Evolutionary conservation across 1,140 invertebrate genomes (phyloP), one percentile per base, ranked within the genome.

Genomic region (Coelopa frigida): DNA sequence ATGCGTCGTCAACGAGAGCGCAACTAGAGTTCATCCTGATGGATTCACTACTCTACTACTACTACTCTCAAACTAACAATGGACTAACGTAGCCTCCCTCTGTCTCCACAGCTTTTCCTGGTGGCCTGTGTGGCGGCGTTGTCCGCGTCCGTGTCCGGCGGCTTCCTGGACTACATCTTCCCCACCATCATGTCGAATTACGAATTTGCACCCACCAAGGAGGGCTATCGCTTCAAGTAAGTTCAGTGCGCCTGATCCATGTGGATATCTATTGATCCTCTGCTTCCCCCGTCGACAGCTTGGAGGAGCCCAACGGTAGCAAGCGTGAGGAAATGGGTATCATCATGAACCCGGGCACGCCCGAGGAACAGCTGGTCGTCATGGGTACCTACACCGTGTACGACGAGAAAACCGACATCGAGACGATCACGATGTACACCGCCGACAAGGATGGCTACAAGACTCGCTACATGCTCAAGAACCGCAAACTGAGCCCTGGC

Each of bases 371-470:
- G 22, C 50, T 68, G n/a, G 66, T 68, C 5, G 61, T 63, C 4
- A 66, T 68, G 60, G 66, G 66, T 35, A 42, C 51, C 17, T 62
- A 64, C 40, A 44, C 55, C 12, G 37, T 40, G 0, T 55, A 57
- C 3, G 60, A 65, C 51, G 57, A 61, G 41, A 68, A 68, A 37
- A 66, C 62, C 33, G 55, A 66, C 18, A 68, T 47, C 17, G 60
- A 63, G 3, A 57, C 61, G 26, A 53, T 56, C 4, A 60, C 59
- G 17, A 64, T 66, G 57, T 68, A 68, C 45, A 68, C 65, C 1
- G 66, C 66, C 36, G 66, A 68, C 23, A 68, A 68, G 39, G 52
- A 68, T 54, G 66, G 66, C 37, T 68, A 68, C 47, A 60, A 61
- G 43, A 26, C 66, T 0, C 55, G 57, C 12, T 61, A 63, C 36